A percentile compares a stretch with the other conserved stretches of the same genome.
Conservation (phyloP, 2,797 vertebrate species). For the Momotus momota region DNA sequence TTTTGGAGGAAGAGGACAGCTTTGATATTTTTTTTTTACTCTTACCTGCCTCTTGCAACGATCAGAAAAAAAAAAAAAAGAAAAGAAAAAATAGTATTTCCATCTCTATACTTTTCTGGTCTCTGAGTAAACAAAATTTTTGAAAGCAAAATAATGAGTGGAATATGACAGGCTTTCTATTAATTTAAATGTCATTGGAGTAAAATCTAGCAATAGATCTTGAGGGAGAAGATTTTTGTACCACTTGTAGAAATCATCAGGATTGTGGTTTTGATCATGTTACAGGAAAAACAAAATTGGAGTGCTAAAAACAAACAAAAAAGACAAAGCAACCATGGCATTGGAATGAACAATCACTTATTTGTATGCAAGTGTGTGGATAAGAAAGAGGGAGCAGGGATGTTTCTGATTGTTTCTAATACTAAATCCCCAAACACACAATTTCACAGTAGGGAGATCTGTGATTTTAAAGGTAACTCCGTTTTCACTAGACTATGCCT, state of each 20-base stretch:
- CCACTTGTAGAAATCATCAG: background rate
- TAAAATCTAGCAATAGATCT: background rate
- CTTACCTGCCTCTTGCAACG: background rate
- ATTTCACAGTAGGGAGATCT: background rate
- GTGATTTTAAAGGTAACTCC: background rate
- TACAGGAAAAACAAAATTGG: background rate
- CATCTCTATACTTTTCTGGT: background rate
- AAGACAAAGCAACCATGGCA: background rate
- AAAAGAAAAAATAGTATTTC: background rate
- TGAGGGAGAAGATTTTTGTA: background rate
- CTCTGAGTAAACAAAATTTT: background rate
- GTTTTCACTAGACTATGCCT: background rate
- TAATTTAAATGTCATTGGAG: background rate
- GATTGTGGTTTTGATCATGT: background rate
- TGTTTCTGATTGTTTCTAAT: background rate
- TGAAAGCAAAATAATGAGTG: background rate
- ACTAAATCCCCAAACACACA: background rate
- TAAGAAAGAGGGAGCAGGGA: background rate
- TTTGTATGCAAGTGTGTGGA: background rate
- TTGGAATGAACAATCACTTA: background rate
- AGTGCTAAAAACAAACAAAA: background rate
- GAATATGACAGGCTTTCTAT: background rate
- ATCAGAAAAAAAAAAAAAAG: background rate
- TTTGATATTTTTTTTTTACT: background rate
- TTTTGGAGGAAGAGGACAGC: background rate